Base-by-base conservation (phyloP, 2,797 vertebrate species). In the Enteromius paludinosus region DNA sequence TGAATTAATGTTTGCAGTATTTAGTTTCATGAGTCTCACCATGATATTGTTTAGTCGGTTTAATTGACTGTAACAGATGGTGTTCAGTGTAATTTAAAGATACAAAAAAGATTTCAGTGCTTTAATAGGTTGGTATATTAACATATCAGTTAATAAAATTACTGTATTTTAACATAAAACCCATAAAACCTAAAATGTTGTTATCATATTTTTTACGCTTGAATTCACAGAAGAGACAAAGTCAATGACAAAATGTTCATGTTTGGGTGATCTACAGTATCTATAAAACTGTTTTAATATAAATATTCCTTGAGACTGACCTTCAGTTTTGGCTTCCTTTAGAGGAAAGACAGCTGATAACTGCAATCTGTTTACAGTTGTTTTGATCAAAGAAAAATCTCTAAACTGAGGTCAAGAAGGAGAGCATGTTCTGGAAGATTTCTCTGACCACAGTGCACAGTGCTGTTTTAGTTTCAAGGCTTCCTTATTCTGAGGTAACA, bases 311-410 rank as follows among this genome's bases (percentile, higher is more conserved):
- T 49, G 18, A 71, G 52, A 10, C 9, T 41, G 43, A 76, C 35
- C 35, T 30, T 76, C 11, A 41, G 23, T 38, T 25, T 25, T 45
- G 56, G 18, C 4, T 45, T 12, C 1, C 15, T 71, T 71, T 49
- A 18, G 43, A 62, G 35, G 33, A 76, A 62, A 76, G n/a, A 4
- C 2, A 38, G 14, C 15, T 28, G 15, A 33, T 4, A 33, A 45
- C 23, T 41, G n/a, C 35, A 76, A 76, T 38, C 5, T 12, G 15
- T 25, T 62, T 25, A 49, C 28, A 62, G 20, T 15, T 8, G 49
- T 62, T 81, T 25, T 47, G 54, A 81, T 62, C 54, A 81, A 72
- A 72, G 41, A 72, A 18, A n/a, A 71, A n/a, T 43, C 18, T 80
- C 61, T 8, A 18, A 47, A 61, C 61, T 4, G 23, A 47, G 68